phyloP scores from a whole-genome alignment of 2,888 invertebrate species.

The Heliconius ethilla region DNA sequence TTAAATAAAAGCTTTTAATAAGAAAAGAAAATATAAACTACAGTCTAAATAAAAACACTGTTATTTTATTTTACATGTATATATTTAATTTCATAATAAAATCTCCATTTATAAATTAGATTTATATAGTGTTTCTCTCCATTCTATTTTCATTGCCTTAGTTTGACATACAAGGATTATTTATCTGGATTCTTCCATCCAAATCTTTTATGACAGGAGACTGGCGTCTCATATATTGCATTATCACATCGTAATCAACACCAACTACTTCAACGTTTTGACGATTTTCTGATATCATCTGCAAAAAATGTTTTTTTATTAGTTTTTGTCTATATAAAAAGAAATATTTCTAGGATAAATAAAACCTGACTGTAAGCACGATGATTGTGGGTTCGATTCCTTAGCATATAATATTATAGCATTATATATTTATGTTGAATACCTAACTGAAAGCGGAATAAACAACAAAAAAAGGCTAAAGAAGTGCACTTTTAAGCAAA shows the following conservation, averaged over 20 bases:
- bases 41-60: background rate
- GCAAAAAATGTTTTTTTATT: slow-evolving; percentile 45
- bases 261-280: slow-evolving; percentile 64
- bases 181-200: slow-evolving; percentile 66
- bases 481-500: no score
- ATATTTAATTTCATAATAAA: background rate
- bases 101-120: background rate
- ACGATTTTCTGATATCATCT: slow-evolving; percentile 74
- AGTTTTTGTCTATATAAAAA: background rate
- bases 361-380: no score
- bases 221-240: slow-evolving; percentile 60
- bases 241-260: slow-evolving; percentile 65
- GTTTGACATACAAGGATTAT: slow-evolving; percentile 58
- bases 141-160: slow-evolving; percentile 37
- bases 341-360: background rate
- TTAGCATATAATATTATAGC: no score
- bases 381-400: no score
- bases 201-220: slow-evolving; percentile 63
- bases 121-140: background rate
- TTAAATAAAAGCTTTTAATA: no score
- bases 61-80: background rate
- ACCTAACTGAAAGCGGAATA: no score
- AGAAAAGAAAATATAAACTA: background rate
- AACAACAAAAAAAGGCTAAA: no score
- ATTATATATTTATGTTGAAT: no score